Percentiles rank a stretch among this genome's conserved stretches.
Conservation (phyloP, 2,113 vertebrate species). For the Perca flavescens region DNA sequence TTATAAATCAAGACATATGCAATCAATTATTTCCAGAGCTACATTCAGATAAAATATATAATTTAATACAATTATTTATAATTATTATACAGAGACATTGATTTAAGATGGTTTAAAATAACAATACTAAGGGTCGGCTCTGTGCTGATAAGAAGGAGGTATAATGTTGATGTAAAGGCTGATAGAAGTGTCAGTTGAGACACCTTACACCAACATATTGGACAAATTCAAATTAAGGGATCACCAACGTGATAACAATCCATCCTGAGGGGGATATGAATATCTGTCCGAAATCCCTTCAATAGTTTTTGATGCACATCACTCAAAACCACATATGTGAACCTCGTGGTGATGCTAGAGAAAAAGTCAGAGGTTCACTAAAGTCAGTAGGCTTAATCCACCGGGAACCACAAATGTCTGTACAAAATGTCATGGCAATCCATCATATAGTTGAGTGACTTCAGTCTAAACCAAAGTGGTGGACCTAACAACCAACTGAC, state of each 20-base stretch:
- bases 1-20: neutral
- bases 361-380: neutral
- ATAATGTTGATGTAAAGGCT: neutral
- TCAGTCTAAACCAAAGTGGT: neutral
- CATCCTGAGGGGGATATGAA: neutral
- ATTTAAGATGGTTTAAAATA: neutral
- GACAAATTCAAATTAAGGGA: neutral
- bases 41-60: neutral
- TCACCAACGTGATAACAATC: neutral
- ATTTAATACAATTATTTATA: neutral
- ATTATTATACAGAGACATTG: no score
- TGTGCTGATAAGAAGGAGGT: neutral
- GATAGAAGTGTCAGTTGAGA: neutral
- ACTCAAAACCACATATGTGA: constrained; percentile 4
- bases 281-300: neutral
- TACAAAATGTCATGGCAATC: neutral
- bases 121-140: neutral
- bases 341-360: neutral
- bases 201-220: no score
- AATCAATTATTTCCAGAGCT: neutral
- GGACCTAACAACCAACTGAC: neutral
- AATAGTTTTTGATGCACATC: neutral
- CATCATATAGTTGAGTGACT: neutral
- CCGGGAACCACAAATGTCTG: neutral
- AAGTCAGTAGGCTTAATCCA: neutral